Evolutionary conservation across 2,888 invertebrate species (phyloP), one percentile per base, ranked within the genome.

Genomic region (Folsomia candida): DNA sequence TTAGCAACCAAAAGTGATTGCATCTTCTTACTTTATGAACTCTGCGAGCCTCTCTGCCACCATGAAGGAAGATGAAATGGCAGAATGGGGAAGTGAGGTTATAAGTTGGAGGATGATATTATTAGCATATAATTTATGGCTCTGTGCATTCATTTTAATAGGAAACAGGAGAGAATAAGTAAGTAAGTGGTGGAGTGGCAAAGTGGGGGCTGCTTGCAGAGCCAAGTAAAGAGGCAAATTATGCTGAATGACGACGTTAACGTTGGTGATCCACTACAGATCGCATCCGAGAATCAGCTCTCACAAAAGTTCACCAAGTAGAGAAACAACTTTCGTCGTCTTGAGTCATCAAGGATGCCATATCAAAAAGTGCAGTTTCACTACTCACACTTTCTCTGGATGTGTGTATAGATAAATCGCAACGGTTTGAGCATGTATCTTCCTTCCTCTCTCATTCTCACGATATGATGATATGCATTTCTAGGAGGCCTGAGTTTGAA

Each of bases 151-250:
- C 18, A 54, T 58, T 51, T 68, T 26, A 28, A 51, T 67, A 25
- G 28, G 24, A 51, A 68, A 68, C 26, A 25, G 51, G 29, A 54
- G 20, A 58, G 66, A 59, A 57, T 66, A 65, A 65, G 20, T 26
- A 51, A 27, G 20, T n/a, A n/a, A n/a, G n/a, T n/a, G n/a, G n/a
- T n/a, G n/a, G n/a, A n/a, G n/a, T n/a, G n/a, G n/a, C n/a, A n/a
- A n/a, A n/a, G n/a, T n/a, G n/a, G n/a, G n/a, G n/a, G n/a, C n/a
- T n/a, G n/a, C n/a, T n/a, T n/a, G n/a, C n/a, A n/a, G n/a, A n/a
- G n/a, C n/a, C 26, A 65, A 66, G 65, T 64, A 66, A n/a, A n/a
- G n/a, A n/a, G n/a, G n/a, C n/a, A n/a, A 70, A 65, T 37, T 47
- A 57, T 51, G 60, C 64, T 60, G 69, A 37, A 37, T 37, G 37